Evolutionary conservation across 2,797 vertebrate genomes (phyloP).

Genomic region (Hyperoplus lanceolatus): DNA sequence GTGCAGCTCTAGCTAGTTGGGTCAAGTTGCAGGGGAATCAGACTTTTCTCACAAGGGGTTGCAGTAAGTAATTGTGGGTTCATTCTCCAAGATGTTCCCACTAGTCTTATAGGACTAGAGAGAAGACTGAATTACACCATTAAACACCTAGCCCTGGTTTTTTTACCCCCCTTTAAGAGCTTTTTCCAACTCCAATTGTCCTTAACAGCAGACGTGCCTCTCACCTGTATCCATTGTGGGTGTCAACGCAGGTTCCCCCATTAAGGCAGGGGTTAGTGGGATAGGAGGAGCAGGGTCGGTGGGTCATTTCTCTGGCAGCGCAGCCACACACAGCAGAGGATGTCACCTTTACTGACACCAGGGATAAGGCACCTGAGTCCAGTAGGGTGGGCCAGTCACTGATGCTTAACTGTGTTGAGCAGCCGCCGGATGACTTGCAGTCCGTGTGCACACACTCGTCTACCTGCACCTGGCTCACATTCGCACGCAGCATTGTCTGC

Average conservation of each 20-base stretch:
- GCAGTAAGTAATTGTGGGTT: constrained; percentile 38
- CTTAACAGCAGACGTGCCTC: constrained; percentile 34
- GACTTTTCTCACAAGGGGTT: constrained; percentile 29
- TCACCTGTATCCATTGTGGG: constrained; percentile 91
- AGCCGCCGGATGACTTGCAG: constrained; percentile 82
- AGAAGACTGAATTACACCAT: constrained; percentile 22
- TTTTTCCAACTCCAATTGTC: background rate
- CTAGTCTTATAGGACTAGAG: constrained; percentile 16
- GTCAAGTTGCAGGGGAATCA: constrained; percentile 60
- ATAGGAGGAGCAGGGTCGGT: constrained; percentile 87
- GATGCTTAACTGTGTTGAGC: constrained; percentile 80
- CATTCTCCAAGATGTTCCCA: constrained; percentile 35
- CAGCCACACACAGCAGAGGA: constrained; percentile 83
- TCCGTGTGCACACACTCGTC: constrained; percentile 86
- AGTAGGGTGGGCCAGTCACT: constrained; percentile 82
- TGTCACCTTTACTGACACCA: constrained; percentile 85
- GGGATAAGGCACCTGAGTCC: constrained; percentile 84
- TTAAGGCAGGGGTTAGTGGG: constrained; percentile 88
- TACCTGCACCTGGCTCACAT: constrained; percentile 87
- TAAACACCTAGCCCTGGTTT: constrained; percentile 21
- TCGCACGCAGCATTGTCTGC: constrained; percentile 85
- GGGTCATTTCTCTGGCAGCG: constrained; percentile 81
- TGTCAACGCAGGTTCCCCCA: constrained; percentile 89
- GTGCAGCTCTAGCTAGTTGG: constrained; percentile 37
- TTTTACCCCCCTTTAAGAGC: constrained; percentile 4